Evolutionary conservation across 2,113 vertebrate species (phyloP), one percentile per base, ranked within the genome.

Genomic region (Indri indri): DNA sequence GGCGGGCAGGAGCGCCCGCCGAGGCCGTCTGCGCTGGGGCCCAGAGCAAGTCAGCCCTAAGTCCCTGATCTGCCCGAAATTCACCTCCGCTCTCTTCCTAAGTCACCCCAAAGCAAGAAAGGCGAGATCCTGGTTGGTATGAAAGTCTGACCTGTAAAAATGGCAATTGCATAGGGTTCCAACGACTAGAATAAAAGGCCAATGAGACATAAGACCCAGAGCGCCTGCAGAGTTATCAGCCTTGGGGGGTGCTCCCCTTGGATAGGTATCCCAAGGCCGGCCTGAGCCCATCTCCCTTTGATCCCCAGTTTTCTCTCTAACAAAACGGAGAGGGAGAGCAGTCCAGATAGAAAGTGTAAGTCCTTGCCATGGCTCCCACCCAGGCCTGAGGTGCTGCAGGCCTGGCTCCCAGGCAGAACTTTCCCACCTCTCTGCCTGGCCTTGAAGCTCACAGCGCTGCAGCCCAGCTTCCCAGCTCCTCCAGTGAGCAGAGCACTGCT

Each of bases 401-500:
- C 11, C 16, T 1, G n/a, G 32, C 0, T 3, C 66, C 65, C 52
- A 34, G 18, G 23, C 37, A 12, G 45, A 83, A 9, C 7, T 14
- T 37, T 37, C 23, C 20, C 12, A 6, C 65, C 70, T 57, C 11
- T 5, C 57, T 0, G 0, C 42, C 0, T 6, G 40, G 59, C 59
- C 50, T 1, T 2, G 3, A 10, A 6, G 18, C 20, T 50, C 50
- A 30, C 23, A 3, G 7, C 18, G 2, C 32, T 3, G 27, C 9
- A 3, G 45, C 63, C 8, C 50, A 12, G 42, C 18, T 20, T 17
- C 54, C 8, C 13, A 6, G 3, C 2, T 37, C 37, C 3, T 50
- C 50, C 68, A 17, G 4, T 18, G 25, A 13, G 5, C 30, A 9
- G 54, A 66, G 61, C 17, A 2, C 6, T 27, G 32, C 16, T 47